A percentile compares a stretch with the other conserved stretches of the same genome.
Conservation (phyloP, 2,113 vertebrate genomes). For the Coryphaenoides rupestris region DNA sequence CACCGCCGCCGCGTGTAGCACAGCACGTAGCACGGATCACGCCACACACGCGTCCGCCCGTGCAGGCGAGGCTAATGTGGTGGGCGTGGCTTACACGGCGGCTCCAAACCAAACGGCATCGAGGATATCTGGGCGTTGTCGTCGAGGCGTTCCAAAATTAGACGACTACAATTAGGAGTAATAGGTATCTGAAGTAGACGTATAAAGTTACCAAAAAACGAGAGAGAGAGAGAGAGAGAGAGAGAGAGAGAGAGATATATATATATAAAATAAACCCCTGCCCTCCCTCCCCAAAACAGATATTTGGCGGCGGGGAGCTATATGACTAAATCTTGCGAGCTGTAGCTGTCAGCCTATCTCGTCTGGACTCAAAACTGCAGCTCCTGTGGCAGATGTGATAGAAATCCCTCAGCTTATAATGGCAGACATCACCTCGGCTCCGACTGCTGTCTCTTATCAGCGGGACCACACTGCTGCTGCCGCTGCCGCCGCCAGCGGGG, state of each 20-base stretch:
- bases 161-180: neutral
- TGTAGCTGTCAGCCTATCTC: constrained; percentile 51
- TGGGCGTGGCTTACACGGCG: constrained; percentile 42
- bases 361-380: constrained; percentile 55
- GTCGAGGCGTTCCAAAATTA: constrained; percentile 41
- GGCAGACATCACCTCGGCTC: constrained; percentile 60
- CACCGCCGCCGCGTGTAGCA: no score
- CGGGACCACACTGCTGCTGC: constrained; percentile 62
- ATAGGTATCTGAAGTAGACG: no score
- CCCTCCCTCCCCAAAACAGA: neutral
- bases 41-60: constrained; percentile 20
- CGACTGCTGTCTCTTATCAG: constrained; percentile 69
- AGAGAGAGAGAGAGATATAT: neutral
- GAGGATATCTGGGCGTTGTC: constrained; percentile 50
- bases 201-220: no score
- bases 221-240: neutral
- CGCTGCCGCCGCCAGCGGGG: constrained; percentile 63
- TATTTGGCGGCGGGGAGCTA: neutral
- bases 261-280: no score
- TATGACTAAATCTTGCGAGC: constrained; percentile 29
- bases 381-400: constrained; percentile 62
- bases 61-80: constrained; percentile 50
- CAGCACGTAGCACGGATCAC: constrained; percentile 21
- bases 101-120: constrained; percentile 39
- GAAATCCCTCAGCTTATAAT: constrained; percentile 66